A percentile compares a stretch with the other conserved stretches of the same genome.
phyloP scores from a whole-genome alignment of 1,140 invertebrate species.

The Lordiphosa stackelbergi region DNA sequence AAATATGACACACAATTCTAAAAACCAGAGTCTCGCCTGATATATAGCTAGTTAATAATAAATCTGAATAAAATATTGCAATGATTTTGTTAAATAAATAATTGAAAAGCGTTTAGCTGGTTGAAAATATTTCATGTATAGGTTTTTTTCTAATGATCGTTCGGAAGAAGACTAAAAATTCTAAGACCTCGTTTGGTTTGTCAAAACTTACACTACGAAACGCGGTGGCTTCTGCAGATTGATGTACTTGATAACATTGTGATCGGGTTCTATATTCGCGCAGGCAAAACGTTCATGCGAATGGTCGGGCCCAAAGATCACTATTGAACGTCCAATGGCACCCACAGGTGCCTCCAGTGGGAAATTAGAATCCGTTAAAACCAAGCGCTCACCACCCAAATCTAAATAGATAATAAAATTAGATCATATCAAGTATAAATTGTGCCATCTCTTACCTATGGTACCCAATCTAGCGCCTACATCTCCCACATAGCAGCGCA shows the following conservation, averaged over 20 bases:
- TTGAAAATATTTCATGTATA: too few relatives aligned
- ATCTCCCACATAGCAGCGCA: slow-evolving; percentile 96
- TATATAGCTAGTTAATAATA: too few relatives aligned
- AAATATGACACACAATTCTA: too few relatives aligned
- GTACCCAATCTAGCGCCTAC: slow-evolving; percentile 89
- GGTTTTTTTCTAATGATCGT: too few relatives aligned
- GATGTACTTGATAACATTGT: slow-evolving; percentile 93
- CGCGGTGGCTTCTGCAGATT: slow-evolving; percentile 91
- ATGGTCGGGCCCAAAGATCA: slow-evolving; percentile 88
- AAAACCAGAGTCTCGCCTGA: too few relatives aligned
- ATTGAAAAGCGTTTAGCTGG: too few relatives aligned
- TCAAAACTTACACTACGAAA: slow-evolving; percentile 87
- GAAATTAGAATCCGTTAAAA: slow-evolving; percentile 92
- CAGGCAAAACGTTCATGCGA: slow-evolving; percentile 88
- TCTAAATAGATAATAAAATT: slow-evolving; percentile 69
- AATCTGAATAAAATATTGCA: too few relatives aligned
- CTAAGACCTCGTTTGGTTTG: not conserved
- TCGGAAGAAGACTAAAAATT: too few relatives aligned
- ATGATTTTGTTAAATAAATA: too few relatives aligned
- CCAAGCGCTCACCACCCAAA: slow-evolving; percentile 86
- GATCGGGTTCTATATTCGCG: slow-evolving; percentile 93
- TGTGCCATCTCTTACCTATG: slow-evolving; percentile 78
- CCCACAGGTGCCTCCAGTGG: slow-evolving; percentile 87
- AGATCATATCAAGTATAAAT: not conserved
- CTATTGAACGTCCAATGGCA: slow-evolving; percentile 90